phyloP scores from a whole-genome alignment of 2,113 vertebrate genomes.

The Archilochus colubris region DNA sequence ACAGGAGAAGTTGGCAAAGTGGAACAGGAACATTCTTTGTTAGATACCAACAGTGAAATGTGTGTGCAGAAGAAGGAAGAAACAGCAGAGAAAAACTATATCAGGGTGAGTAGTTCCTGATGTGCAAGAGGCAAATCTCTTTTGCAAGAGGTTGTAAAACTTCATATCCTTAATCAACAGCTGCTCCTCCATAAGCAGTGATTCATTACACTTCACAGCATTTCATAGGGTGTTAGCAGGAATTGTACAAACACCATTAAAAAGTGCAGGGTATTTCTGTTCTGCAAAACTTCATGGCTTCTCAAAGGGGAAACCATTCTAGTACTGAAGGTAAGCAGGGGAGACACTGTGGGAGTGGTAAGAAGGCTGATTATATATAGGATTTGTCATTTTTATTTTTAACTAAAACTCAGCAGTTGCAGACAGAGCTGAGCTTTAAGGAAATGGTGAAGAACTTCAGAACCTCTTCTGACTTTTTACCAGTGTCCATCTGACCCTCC shows the following conservation, averaged over 20 bases:
- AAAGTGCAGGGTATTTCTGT: not conserved
- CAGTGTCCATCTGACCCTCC: not conserved
- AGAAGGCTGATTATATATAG: not conserved
- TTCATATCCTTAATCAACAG: not conserved
- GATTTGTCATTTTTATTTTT: not conserved
- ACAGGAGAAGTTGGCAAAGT: not conserved
- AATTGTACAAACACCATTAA: not conserved
- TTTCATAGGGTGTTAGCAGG: not conserved
- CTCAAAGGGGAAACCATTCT: not conserved
- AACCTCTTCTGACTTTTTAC: not conserved
- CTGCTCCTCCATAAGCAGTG: not conserved
- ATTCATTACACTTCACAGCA: not conserved
- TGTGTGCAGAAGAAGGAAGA: constrained; percentile 51
- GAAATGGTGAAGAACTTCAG: not conserved
- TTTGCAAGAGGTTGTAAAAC: not conserved
- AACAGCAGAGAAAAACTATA: constrained; percentile 20
- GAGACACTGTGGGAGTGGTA: not conserved
- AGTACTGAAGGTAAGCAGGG: not conserved
- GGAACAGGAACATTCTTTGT: not conserved
- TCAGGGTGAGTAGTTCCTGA: constrained; percentile 66
- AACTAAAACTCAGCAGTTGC: not conserved
- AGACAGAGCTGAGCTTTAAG: not conserved
- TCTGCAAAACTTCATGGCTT: not conserved
- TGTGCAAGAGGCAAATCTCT: not conserved
- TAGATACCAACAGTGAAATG: constrained; percentile 53